phyloP scores from a whole-genome alignment of 2,888 invertebrate species.

The Apoda limacodes region DNA sequence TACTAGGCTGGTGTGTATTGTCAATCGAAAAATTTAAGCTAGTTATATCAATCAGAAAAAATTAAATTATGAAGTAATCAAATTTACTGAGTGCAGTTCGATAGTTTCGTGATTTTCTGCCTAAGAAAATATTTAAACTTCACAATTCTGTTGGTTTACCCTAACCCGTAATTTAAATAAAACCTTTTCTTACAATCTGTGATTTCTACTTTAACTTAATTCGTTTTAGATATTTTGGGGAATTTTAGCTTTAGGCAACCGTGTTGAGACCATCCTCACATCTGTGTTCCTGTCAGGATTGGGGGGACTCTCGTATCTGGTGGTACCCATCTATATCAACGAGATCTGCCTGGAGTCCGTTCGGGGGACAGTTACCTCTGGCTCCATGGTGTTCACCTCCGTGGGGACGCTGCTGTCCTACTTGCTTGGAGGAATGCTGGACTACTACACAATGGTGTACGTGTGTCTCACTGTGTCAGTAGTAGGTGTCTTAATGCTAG shows the following conservation, averaged over 20 bases:
- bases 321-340: conserved; percentile 29
- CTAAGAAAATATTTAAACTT: too few relatives aligned
- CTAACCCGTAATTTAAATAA: too few relatives aligned
- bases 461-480: conserved; percentile 28
- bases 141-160: too few relatives aligned
- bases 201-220: not conserved
- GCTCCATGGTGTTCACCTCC: conserved; percentile 24
- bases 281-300: conserved; percentile 40
- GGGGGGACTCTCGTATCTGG: conserved; percentile 30
- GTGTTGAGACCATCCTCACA: conserved; percentile 34
- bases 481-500: conserved; percentile 24
- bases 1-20: too few relatives aligned
- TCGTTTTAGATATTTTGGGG: conserved; percentile 41
- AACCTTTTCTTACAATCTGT: conserved; percentile 9
- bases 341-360: conserved; percentile 30
- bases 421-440: conserved; percentile 34
- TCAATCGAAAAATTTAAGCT: too few relatives aligned
- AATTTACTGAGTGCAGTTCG: too few relatives aligned
- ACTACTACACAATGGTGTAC: conserved; percentile 36
- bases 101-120: too few relatives aligned
- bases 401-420: conserved; percentile 27
- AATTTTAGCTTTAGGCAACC: conserved; percentile 27
- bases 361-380: conserved; percentile 27
- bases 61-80: too few relatives aligned
- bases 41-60: too few relatives aligned